These are phyloP conservation scores for Fabriciana adippe DNA, from an alignment of 2,888 invertebrate species.

Conservation along the genomic window DNA sequence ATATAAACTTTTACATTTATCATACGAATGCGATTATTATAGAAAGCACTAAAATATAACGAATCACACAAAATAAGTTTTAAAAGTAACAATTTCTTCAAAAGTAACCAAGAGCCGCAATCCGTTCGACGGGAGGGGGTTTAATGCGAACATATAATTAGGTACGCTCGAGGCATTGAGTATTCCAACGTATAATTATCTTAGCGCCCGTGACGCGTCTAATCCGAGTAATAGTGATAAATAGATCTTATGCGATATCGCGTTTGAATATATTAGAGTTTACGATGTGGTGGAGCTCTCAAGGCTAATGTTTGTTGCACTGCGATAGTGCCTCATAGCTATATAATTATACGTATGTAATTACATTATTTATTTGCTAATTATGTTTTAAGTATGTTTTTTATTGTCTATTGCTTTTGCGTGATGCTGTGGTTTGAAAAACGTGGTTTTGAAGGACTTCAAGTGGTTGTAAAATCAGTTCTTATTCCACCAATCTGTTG, in stretches of 20 bases:
- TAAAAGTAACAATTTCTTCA: constrained; percentile 1
- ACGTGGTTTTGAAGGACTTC: neutral
- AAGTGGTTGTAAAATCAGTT: too few relatives aligned
- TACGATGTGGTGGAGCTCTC: constrained; percentile 14
- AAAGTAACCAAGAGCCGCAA: constrained; percentile 1
- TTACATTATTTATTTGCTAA: constrained; percentile 10
- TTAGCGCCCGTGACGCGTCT: constrained; percentile 67
- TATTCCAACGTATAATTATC: constrained; percentile 72
- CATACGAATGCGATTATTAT: neutral
- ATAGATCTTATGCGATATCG: constrained; percentile 67
- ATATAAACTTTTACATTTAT: too few relatives aligned
- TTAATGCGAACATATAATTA: constrained; percentile 53
- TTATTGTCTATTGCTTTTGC: neutral
- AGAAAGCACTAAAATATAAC: neutral
- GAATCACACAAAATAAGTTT: neutral
- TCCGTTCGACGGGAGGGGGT: constrained; percentile 9
- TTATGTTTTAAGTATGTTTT: constrained; percentile 11
- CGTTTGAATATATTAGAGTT: constrained; percentile 57
- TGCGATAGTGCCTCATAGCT: neutral
- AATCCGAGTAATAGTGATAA: constrained; percentile 77
- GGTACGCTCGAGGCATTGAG: constrained; percentile 61
- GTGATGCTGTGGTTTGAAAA: neutral
- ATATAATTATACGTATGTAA: constrained; percentile 4
- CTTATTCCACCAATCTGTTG: too few relatives aligned
- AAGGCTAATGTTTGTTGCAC: constrained; percentile 11